Base-by-base conservation (phyloP, 2,113 vertebrate genomes). In the Apteryx owenii region DNA sequence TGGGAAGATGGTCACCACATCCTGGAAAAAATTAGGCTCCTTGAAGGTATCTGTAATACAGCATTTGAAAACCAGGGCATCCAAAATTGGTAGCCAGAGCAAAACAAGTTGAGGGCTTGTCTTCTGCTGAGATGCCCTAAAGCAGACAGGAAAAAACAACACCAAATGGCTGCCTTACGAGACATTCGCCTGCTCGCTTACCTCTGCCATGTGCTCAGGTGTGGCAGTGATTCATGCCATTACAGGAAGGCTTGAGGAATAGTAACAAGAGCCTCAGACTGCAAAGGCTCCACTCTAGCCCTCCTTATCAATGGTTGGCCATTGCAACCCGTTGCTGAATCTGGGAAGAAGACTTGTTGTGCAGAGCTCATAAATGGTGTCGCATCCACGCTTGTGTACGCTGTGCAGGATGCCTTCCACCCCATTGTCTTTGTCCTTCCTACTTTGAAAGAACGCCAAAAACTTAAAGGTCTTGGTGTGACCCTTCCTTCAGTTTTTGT, bases 141-240 rank as follows among this genome's bases (percentile, higher is more conserved):
- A 95, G 93, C 81, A 93, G 50, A 64, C 31, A 71, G 89, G 81
- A 94, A 91, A 56, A 85, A 89, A 50, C 44, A 82, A 25, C 83
- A 46, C 29, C 53, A 40, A 26, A 26, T 95, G 28, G 5, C 36
- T 81, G n/a, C 48, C 25, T 95, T 21, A 60, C 84, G 71, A 85
- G 69, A 53, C 53, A 66, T 70, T 46, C 0, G 3, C n/a, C 78
- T 80, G 25, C 53, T 79, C 61, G 48, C 44, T 87, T 69, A 58
- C 23, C 33, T 60, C 21, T 82, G 89, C 36, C 54, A 77, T 0
- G 1, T 1, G 2, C 51, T 64, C 66, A 53, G 46, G 81, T 60
- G 8, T 79, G 61, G 23, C n/a, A 51, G 38, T 96, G 88, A 95
- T 62, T 95, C 76, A 95, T 80, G 11, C 51, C 40, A 23, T 68